Conservation (phyloP, 1,140 invertebrate species). For the Anthonomus grandis region DNA sequence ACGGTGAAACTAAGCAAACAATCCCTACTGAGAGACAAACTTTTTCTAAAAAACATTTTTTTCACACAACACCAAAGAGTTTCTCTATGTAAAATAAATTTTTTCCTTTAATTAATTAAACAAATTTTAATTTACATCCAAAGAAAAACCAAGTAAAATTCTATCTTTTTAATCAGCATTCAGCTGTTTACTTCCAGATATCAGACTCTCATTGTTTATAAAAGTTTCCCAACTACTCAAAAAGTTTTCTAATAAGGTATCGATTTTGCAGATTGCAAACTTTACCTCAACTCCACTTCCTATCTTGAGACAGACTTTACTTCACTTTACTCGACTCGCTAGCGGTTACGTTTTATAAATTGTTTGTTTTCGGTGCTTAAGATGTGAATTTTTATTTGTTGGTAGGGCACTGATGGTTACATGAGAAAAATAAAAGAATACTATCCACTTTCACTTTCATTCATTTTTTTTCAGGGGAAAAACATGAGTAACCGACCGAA, state of each 20-base stretch:
- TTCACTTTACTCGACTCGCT: constrained; percentile 26
- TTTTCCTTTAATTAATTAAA: too few species aligned
- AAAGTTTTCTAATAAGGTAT: constrained; percentile 44
- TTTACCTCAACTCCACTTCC: constrained; percentile 26
- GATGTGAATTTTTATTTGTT: constrained; percentile 4
- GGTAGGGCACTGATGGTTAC: too few species aligned
- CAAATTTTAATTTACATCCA: too few species aligned
- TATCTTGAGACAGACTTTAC: constrained; percentile 25
- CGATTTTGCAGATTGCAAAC: constrained; percentile 37
- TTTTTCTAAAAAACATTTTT: too few species aligned
- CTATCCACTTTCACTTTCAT: too few species aligned
- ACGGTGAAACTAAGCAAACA: too few species aligned
- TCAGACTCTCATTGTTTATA: constrained; percentile 44
- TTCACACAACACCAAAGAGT: too few species aligned
- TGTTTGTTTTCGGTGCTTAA: constrained; percentile 30
- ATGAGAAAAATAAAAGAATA: too few species aligned
- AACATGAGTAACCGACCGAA: constrained; percentile 37
- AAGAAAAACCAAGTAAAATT: constrained; percentile 5
- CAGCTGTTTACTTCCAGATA: constrained; percentile 42
- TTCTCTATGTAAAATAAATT: neutral
- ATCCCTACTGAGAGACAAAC: too few species aligned
- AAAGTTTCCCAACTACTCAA: constrained; percentile 40
- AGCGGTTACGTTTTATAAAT: constrained; percentile 30
- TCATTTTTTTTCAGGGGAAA: too few species aligned
- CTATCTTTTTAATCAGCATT: constrained; percentile 37